Percentiles rank a stretch among this genome's conserved stretches.
These are phyloP conservation scores for Agrochola macilenta DNA, from an alignment of 2,888 invertebrate genomes.

Conservation along the genomic window DNA sequence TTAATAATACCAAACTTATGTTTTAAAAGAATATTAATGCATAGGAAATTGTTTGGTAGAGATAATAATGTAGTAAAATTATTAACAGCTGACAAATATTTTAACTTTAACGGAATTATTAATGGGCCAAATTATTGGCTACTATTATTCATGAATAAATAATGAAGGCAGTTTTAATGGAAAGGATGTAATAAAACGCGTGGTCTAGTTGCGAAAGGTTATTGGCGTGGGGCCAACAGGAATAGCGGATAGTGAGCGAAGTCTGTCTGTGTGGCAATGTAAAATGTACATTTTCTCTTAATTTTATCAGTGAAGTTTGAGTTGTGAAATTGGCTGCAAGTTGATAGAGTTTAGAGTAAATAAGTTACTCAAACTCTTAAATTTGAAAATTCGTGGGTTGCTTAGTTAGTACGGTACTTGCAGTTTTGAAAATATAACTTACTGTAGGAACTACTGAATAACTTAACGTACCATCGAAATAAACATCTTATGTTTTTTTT, in stretches of 20 bases:
- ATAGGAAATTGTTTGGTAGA: conserved; percentile 15
- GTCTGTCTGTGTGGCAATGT: conserved; percentile 15
- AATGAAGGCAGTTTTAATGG: conserved; percentile 14
- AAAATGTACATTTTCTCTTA: conserved; percentile 9
- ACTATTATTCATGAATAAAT: conserved; percentile 38
- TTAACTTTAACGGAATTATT: conserved; percentile 13
- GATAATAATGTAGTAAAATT: conserved; percentile 49
- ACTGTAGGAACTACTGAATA: background rate
- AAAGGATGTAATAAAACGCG: conserved; percentile 34
- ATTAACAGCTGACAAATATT: conserved; percentile 35
- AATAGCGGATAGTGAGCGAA: conserved; percentile 12
- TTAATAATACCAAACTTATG: conserved; percentile 21
- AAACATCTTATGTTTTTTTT: background rate
- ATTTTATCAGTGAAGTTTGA: conserved; percentile 6
- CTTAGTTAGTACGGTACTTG: background rate
- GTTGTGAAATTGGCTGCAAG: background rate
- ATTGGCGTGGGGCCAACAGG: conserved; percentile 46
- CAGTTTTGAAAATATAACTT: conserved; percentile 1
- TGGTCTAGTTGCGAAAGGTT: conserved; percentile 37
- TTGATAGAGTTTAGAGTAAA: background rate
- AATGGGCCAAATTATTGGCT: conserved; percentile 3
- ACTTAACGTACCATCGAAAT: background rate
- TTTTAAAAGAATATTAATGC: conserved; percentile 27
- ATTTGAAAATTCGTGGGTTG: background rate
- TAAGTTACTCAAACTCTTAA: background rate